Base-by-base conservation (phyloP, 2,797 vertebrate species). In the Chaunax sp. region DNA sequence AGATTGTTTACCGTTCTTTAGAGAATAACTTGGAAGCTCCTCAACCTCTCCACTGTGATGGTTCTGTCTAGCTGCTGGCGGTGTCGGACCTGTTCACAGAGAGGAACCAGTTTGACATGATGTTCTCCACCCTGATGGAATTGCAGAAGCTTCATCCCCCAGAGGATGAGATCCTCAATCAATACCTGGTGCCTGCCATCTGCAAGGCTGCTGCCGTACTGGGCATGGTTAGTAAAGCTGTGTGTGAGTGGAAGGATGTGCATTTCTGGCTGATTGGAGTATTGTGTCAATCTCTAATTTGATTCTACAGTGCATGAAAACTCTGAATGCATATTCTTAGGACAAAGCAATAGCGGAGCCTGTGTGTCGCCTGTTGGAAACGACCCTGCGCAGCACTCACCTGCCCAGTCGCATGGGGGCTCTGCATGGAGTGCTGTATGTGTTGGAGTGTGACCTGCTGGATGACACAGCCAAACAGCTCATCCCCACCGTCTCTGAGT, bases 61-160 rank as follows among this genome's bases (percentile, higher is more conserved):
- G 1, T 22, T 25, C 20, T 41, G 14, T 78, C 45, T 40, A 99
- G 98, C 95, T 99, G 88, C 94, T 99, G 75, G 96, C 97, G 15
- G 97, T 99, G 64, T 99, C 98, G 0, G 98, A 99, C 91, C 89
- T 99, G 72, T 99, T 99, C 93, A 99, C 98, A 0, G 98, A 99
- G 88, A 95, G 98, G 83, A 98, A 94, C 89, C 98, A 99, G 90
- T 99, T 98, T 88, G 97, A 99, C 89, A 98, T 96, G 96, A 99
- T 99, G 98, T 99, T 97, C 74, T 89, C 93, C 56, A 97, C 98
- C 0, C 75, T 99, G 88, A 96, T 93, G 44, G 97, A 98, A 69
- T 87, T 99, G 38, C 95, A 97, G 76, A 97, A 96, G 87, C 94
- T 95, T 33, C 98, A 99, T 78, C 98, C 98, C 0, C 90, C 95